These are phyloP conservation scores for Polydesmus complanatus DNA, from an alignment of 2,888 invertebrate species.

Conservation along the genomic window DNA sequence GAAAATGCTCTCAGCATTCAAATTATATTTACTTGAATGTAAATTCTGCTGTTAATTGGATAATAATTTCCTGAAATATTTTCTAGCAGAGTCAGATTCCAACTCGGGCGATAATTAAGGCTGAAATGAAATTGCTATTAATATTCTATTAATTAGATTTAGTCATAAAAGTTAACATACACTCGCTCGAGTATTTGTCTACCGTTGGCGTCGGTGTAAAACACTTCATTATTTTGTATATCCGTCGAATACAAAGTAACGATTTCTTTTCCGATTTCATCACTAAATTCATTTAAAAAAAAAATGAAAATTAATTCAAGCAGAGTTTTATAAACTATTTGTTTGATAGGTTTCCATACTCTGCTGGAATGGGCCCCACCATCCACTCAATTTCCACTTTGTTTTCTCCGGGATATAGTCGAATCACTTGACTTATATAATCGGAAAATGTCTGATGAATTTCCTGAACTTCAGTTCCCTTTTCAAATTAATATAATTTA, in stretches of 20 bases:
- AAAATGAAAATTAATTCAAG: neutral
- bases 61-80: neutral
- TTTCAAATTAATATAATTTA: constrained; percentile 32
- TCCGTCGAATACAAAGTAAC: neutral
- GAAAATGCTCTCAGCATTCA: neutral
- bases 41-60: neutral
- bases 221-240: neutral
- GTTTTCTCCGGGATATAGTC: constrained; percentile 48
- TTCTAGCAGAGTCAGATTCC: neutral
- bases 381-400: constrained; percentile 42
- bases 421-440: constrained; percentile 59
- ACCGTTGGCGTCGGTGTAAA: neutral
- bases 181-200: neutral
- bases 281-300: neutral
- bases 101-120: neutral
- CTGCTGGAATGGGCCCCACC: constrained; percentile 41
- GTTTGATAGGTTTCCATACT: constrained; percentile 15
- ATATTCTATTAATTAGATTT: neutral
- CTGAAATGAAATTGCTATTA: neutral
- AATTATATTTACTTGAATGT: neutral
- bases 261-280: neutral
- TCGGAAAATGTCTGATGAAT: constrained; percentile 50
- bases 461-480: constrained; percentile 57
- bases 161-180: neutral
- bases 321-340: neutral